Conservation (phyloP, 2,113 vertebrate genomes). For the Trichechus manatus region DNA sequence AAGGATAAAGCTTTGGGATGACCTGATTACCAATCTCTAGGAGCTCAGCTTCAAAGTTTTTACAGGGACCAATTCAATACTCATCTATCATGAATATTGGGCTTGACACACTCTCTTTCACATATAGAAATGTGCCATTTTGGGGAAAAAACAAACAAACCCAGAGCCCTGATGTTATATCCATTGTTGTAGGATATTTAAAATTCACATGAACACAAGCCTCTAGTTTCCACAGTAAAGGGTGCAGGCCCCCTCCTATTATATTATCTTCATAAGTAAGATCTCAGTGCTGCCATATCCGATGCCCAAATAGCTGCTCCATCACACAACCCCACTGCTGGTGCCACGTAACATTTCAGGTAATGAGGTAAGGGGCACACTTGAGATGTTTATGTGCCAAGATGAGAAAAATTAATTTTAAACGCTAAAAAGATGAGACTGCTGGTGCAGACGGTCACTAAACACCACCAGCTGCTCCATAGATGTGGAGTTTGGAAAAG, state of each 20-base stretch:
- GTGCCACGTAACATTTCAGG: constrained; percentile 80
- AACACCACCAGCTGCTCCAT: constrained; percentile 84
- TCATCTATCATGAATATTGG: constrained; percentile 9
- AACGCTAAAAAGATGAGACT: constrained; percentile 83
- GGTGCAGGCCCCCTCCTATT: neutral
- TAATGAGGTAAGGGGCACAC: constrained; percentile 84
- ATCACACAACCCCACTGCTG: constrained; percentile 50
- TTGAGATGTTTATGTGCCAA: constrained; percentile 80
- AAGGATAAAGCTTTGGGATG: neutral
- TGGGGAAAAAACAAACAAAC: neutral
- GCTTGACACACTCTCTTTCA: constrained; percentile 6
- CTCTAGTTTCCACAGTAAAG: constrained; percentile 32
- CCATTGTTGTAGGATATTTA: constrained; percentile 47
- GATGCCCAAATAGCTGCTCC: constrained; percentile 68
- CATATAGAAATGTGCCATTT: constrained; percentile 3
- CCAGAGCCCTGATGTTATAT: neutral
- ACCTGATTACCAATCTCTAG: neutral
- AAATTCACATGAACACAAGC: constrained; percentile 60
- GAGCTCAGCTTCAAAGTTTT: neutral
- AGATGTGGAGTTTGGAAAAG: constrained; percentile 72
- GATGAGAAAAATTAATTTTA: constrained; percentile 88
- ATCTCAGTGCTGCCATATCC: constrained; percentile 29
- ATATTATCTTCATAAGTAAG: constrained; percentile 26
- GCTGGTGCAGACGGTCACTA: constrained; percentile 80
- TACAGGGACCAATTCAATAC: neutral